Evolutionary conservation across 2,888 invertebrate genomes (phyloP), one percentile per base, ranked within the genome.

Genomic region (Philaethria dido): DNA sequence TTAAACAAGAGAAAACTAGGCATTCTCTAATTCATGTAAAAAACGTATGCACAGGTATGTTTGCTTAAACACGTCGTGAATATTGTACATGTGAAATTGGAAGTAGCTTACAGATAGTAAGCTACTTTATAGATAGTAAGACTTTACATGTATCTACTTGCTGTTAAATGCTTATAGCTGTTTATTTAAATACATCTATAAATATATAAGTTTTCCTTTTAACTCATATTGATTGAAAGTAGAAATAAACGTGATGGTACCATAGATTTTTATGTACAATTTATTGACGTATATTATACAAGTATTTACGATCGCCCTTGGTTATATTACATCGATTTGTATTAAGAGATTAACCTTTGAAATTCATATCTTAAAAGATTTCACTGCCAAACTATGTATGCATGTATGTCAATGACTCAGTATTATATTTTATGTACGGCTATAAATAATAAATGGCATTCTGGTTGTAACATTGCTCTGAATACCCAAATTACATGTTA

Each of bases 381-480:
- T 73, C 66, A 67, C 67, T 70, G 50, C 55, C 67, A 69, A 67
- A 70, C 77, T 77, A 85, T 86, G 85, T 83, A 83, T 86, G 86
- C 77, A 85, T 86, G 85, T 83, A 83, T 86, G 86, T 81, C 85
- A 86, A 86, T 87, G 80, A 75, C 79, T 75, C 66, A 78, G 79
- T 81, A 84, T 86, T 82, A 81, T 73, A 80, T 83, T 88, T 88
- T 87, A 87, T 79, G 80, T 73, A 75, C 57, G 70, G 74, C 81
- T 79, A 80, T 86, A 86, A 85, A 86, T 85, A 85, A 74, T 73
- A 71, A 69, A 67, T 69, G 69, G 67, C 64, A 67, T 72, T 68
- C 68, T 70, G 72, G 70, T 66, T 68, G 75, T 71, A 71, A 70
- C 70, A 70, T 69, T 69, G 74, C 64, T 77, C 72, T 63, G 66